Evolutionary conservation across 2,888 invertebrate species (phyloP).

Genomic region (Stenodema calcarata): DNA sequence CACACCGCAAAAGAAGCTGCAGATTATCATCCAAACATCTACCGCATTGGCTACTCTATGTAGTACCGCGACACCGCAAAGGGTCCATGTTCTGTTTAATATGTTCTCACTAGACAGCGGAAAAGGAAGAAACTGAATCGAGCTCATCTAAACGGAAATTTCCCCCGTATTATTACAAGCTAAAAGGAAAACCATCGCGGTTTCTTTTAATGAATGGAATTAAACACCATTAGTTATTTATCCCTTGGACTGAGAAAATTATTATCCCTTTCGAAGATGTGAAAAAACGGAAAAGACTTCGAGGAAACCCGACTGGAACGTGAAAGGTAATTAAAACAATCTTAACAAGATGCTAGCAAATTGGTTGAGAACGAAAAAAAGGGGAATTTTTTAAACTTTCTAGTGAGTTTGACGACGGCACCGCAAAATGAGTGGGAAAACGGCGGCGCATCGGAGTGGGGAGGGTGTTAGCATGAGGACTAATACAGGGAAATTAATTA

Average conservation of each 20-base stretch:
- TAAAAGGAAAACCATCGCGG: not conserved
- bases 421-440: not conserved
- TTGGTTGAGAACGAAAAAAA: conserved; percentile 22
- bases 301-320: not conserved
- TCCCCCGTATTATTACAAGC: not conserved
- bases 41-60: no score
- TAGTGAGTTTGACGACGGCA: not conserved
- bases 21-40: no score
- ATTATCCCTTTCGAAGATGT: conserved; percentile 3
- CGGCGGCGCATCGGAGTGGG: not conserved
- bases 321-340: conserved; percentile 23
- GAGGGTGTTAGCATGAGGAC: conserved; percentile 32
- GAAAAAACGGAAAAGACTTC: not conserved
- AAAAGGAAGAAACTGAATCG: not conserved
- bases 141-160: not conserved
- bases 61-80: no score
- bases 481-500: conserved; percentile 48
- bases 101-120: no score
- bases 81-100: no score
- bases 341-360: conserved; percentile 26
- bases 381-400: conserved; percentile 7
- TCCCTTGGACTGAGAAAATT: not conserved
- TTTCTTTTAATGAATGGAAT: conserved; percentile 22
- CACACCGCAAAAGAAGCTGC: no score
- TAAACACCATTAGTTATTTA: conserved; percentile 29